Evolutionary conservation across 2,797 vertebrate genomes (phyloP).

Genomic region (Hephaestus fuliginosus): DNA sequence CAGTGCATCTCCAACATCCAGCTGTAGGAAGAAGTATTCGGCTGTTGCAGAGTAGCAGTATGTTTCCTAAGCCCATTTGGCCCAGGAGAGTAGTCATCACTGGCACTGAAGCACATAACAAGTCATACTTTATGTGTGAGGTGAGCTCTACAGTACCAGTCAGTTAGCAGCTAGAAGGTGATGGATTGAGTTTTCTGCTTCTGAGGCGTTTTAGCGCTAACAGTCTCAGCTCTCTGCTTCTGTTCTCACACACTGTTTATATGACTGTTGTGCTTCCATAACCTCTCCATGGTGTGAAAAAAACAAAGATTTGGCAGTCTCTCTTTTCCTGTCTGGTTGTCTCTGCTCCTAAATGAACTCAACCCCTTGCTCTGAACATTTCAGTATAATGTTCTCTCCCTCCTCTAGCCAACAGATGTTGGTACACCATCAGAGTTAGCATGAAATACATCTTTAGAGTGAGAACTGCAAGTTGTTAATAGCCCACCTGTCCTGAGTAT

Average conservation of each 20-base stretch:
- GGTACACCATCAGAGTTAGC: neutral
- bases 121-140: neutral
- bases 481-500: conserved; percentile 1
- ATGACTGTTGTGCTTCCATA: conserved; percentile 2
- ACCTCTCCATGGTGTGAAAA: conserved; percentile 9
- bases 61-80: neutral
- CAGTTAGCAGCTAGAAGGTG: neutral
- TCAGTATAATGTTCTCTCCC: conserved; percentile 9
- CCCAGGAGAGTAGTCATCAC: neutral
- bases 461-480: conserved; percentile 15
- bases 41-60: neutral
- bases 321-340: neutral
- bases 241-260: conserved; percentile 17
- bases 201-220: neutral
- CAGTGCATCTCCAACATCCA: too few species aligned
- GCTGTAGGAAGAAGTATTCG: too few species aligned
- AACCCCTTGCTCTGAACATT: conserved; percentile 24
- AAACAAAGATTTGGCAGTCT: conserved; percentile 32
- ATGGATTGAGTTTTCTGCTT: conserved; percentile 1
- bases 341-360: conserved; percentile 28
- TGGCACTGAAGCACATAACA: neutral
- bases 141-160: neutral
- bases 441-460: conserved; percentile 11
- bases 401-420: conserved; percentile 37
- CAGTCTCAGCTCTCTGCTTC: conserved; percentile 27